phyloP scores from a whole-genome alignment of 1,140 invertebrate genomes.

The Drosophila punjabiensis region DNA sequence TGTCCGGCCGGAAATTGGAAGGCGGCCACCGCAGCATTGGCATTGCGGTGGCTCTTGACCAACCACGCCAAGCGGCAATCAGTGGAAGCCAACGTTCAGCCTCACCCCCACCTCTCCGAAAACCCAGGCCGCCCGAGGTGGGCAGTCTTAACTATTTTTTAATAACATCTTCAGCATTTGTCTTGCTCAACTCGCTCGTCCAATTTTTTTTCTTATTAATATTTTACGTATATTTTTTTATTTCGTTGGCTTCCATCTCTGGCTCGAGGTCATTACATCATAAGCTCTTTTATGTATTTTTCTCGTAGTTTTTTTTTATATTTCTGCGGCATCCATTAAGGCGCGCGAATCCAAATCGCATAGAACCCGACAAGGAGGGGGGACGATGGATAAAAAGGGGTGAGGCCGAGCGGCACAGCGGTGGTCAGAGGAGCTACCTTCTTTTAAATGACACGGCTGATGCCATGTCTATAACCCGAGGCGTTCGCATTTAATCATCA shows the following conservation, averaged over 20 bases:
- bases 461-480: slow-evolving; percentile 84
- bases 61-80: slow-evolving; percentile 56
- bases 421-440: slow-evolving; percentile 72
- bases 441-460: slow-evolving; percentile 84
- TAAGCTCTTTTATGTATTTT: slow-evolving; percentile 71
- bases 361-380: slow-evolving; percentile 16
- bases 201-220: slow-evolving; percentile 40
- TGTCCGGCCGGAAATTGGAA: slow-evolving; percentile 51
- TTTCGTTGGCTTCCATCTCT: slow-evolving; percentile 28
- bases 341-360: slow-evolving; percentile 75
- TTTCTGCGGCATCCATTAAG: slow-evolving; percentile 73
- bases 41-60: slow-evolving; percentile 47
- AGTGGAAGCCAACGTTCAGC: slow-evolving; percentile 15
- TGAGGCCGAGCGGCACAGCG: slow-evolving; percentile 30
- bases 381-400: not conserved
- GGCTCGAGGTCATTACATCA: slow-evolving; percentile 79
- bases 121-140: slow-evolving; percentile 19
- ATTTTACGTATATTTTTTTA: slow-evolving; percentile 31
- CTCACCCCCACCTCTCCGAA: not conserved
- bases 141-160: slow-evolving; percentile 78
- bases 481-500: slow-evolving; percentile 82
- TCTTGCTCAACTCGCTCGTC: slow-evolving; percentile 73
- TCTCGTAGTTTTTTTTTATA: slow-evolving; percentile 9
- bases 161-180: slow-evolving; percentile 84
- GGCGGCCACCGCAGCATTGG: slow-evolving; percentile 54